Conservation (phyloP, 1,140 invertebrate genomes). For the Stenopsyche tienmushanensis region DNA sequence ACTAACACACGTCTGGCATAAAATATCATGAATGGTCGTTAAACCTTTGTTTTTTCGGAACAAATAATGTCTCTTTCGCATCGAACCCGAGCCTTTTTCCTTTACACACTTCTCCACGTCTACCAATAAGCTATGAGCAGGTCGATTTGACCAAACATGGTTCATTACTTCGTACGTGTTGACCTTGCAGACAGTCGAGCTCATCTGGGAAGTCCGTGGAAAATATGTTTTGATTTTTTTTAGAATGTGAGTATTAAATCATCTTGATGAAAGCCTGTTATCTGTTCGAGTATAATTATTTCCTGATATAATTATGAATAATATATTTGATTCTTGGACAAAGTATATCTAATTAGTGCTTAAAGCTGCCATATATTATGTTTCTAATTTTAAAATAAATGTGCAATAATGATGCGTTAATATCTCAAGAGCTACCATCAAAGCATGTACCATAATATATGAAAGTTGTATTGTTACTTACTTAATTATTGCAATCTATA, state of each 20-base stretch:
- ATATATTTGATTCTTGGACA: too few species aligned
- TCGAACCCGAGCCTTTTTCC: constrained; percentile 2
- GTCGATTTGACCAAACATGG: constrained; percentile 23
- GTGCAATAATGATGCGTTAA: too few species aligned
- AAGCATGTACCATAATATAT: too few species aligned
- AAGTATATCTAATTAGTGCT: too few species aligned
- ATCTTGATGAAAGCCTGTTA: too few species aligned
- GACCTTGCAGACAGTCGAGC: constrained; percentile 5
- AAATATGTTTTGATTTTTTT: background rate
- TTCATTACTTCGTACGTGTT: constrained; percentile 25
- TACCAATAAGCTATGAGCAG: constrained; percentile 6
- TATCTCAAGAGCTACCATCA: too few species aligned
- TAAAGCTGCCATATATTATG: too few species aligned
- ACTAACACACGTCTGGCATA: background rate
- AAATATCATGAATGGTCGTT: constrained; percentile 27
- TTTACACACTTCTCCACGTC: background rate
- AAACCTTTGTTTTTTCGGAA: constrained; percentile 38
- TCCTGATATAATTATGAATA: too few species aligned
- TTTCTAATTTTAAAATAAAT: too few species aligned
- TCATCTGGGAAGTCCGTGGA: background rate
- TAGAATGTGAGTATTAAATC: background rate
- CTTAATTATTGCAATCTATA: too few species aligned
- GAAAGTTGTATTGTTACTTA: too few species aligned
- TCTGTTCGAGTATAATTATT: too few species aligned
- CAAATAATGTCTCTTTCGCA: constrained; percentile 38